A percentile compares a stretch with the other conserved stretches of the same genome.
Evolutionary conservation across 2,113 vertebrate species (phyloP).

Genomic region (Agelaius tricolor): DNA sequence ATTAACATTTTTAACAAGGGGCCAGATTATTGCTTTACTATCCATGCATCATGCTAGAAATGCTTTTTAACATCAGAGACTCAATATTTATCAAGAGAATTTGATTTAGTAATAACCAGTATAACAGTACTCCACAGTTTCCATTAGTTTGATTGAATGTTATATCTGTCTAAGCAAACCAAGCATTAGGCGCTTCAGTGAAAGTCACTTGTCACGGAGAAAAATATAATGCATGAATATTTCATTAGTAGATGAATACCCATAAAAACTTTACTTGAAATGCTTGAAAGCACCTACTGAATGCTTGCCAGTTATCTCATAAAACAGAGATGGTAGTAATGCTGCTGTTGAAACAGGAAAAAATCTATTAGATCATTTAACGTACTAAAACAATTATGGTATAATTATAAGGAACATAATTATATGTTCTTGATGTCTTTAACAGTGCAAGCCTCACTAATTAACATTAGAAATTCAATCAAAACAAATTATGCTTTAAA

Average conservation of each 20-base stretch:
- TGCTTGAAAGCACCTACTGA: conserved; percentile 59
- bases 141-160: conserved; percentile 67
- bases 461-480: conserved; percentile 68
- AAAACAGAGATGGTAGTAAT: conserved; percentile 54
- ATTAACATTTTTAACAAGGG: conserved; percentile 51
- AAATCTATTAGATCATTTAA: conserved; percentile 69
- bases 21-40: conserved; percentile 43
- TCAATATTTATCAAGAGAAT: conserved; percentile 71
- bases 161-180: conserved; percentile 60
- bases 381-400: conserved; percentile 69
- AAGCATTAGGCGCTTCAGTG: conserved; percentile 57
- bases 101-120: conserved; percentile 69
- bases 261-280: conserved; percentile 65
- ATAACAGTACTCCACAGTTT: conserved; percentile 59
- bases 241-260: conserved; percentile 71
- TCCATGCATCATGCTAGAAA: conserved; percentile 26
- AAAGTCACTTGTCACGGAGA: conserved; percentile 62
- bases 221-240: conserved; percentile 67
- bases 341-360: conserved; percentile 55
- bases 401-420: conserved; percentile 74
- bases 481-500: conserved; percentile 72
- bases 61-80: conserved; percentile 59
- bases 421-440: conserved; percentile 70
- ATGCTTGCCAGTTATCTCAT: conserved; percentile 59
- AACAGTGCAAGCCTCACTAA: conserved; percentile 66